Base-by-base conservation (phyloP, 2,888 invertebrate genomes). In the Chromoteleia sp. region DNA sequence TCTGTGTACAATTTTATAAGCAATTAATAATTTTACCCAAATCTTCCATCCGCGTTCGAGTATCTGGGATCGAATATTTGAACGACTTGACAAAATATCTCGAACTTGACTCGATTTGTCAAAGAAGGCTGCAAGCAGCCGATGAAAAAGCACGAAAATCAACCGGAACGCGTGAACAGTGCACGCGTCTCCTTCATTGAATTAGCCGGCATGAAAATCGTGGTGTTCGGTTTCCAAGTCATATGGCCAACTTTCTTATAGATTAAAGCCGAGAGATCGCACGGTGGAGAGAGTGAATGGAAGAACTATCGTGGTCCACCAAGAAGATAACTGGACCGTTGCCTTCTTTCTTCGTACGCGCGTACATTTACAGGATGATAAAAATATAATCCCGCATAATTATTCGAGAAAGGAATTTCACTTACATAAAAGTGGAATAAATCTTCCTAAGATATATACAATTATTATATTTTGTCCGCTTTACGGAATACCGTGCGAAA, bases 261-360 rank as follows among this genome's bases (percentile, higher is more conserved):
- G 65, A 78, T 78, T 65, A 61, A 78, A 63, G 78, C 10, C 65
- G 65, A 58, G 70, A 77, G 65, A 78, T 78, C 48, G 36, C 33
- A 14, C 52, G 43, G 33, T 56, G 59, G 77, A 58, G 78, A 78
- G 78, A 78, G 78, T 78, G 78, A 78, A 78, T 41, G 71, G 14
- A 43, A 52, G 52, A 56, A 70, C 70, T 70, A 70, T 68, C 63
- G 48, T 67, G 77, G 63, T 77, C 63, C 70, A 56, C 39, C 76
- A 61, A 58, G 21, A 67, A 36, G 71, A 67, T 52, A 78, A 78
- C 78, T 78, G 78, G 71, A 78, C 73, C 67, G 67, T 73, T 67
- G 67, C 65, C 58, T 71, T 67, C 67, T 25, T 65, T 67, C 67
- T 50, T 30, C 19, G 50, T 52, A 17, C 12, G 39, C 30, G 25